phyloP scores from a whole-genome alignment of 2,888 invertebrate genomes.

The Zaprionus bogoriensis region DNA sequence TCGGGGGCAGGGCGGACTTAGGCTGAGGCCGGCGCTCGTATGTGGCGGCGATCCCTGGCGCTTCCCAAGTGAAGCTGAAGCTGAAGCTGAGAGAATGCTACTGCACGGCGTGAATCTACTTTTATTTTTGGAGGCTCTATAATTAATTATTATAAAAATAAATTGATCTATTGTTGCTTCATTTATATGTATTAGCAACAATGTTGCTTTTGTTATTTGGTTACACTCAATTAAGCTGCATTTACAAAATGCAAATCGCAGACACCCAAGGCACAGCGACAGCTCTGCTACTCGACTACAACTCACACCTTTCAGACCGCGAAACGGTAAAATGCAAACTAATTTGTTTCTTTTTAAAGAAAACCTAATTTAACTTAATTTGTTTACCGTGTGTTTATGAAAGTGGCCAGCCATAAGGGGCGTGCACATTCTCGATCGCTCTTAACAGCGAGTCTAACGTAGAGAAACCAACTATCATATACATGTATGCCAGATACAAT shows the following conservation, averaged over 20 bases:
- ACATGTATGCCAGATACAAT: too few species aligned
- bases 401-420: too few species aligned
- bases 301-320: conserved; percentile 39
- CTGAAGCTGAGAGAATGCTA: conserved; percentile 69
- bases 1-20: too few species aligned
- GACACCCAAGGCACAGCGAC: too few species aligned
- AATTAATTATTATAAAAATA: conserved; percentile 78
- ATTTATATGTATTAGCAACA: conserved; percentile 54
- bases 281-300: conserved; percentile 23
- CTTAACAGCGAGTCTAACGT: too few species aligned
- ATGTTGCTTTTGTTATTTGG: conserved; percentile 70
- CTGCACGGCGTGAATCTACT: conserved; percentile 21
- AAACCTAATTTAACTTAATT: not conserved
- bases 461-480: too few species aligned
- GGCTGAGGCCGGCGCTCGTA: too few species aligned
- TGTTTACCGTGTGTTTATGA: not conserved
- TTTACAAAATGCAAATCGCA: conserved; percentile 75
- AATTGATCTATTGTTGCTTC: conserved; percentile 79
- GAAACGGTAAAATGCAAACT: conserved; percentile 25
- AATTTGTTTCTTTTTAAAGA: conserved; percentile 18
- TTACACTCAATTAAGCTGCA: conserved; percentile 79
- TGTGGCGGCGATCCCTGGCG: not conserved
- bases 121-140: conserved; percentile 51
- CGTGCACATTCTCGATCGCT: too few species aligned
- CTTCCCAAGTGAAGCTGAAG: conserved; percentile 57